Conservation (phyloP, 2,113 vertebrate genomes). For the Ciconia maguari region DNA sequence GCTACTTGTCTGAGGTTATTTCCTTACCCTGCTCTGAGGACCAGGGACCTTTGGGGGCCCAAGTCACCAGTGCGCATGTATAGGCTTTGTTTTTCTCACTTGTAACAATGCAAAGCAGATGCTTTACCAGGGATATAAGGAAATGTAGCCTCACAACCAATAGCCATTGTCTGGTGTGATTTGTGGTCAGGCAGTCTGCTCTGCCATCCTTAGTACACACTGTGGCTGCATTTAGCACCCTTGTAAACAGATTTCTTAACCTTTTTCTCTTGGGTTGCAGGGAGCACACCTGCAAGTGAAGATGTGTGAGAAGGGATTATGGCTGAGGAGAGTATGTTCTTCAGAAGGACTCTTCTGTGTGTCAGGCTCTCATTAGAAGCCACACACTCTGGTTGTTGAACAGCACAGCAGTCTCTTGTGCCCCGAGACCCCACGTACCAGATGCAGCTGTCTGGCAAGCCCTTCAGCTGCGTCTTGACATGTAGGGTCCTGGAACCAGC, state of each 20-base stretch:
- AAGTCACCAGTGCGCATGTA: fast-evolving
- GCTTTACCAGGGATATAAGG: neutral
- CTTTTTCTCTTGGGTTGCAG: neutral
- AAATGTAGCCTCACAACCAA: neutral
- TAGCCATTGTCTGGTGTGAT: neutral
- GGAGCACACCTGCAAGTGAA: neutral
- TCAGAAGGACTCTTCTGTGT: neutral
- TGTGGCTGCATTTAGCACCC: neutral
- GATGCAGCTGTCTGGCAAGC: neutral
- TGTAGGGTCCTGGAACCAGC: neutral
- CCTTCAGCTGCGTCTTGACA: neutral
- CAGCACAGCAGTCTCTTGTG: neutral
- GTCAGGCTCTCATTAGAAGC: neutral
- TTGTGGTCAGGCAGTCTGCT: neutral
- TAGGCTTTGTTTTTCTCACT: neutral
- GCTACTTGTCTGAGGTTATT: neutral
- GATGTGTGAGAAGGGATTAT: neutral
- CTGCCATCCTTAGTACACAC: neutral
- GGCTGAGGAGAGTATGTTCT: neutral
- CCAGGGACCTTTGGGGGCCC: neutral
- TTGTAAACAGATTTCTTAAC: neutral
- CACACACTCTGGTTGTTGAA: neutral
- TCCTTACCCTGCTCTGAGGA: neutral
- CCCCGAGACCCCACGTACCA: neutral
- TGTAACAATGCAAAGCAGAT: neutral